phyloP scores from a whole-genome alignment of 2,797 vertebrate genomes.

The Telmatherina bonti region DNA sequence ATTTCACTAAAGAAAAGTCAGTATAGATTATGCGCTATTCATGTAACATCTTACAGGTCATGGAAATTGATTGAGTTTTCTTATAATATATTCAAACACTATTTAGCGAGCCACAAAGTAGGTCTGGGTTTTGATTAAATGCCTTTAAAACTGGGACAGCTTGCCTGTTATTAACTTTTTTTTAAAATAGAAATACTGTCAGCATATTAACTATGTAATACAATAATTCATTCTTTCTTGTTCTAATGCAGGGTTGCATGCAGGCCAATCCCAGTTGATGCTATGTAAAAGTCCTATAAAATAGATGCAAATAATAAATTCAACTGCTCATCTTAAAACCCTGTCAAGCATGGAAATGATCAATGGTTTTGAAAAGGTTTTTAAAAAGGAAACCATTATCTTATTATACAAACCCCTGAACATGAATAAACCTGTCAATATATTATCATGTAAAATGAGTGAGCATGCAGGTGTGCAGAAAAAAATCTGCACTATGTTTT shows the following conservation, averaged over 20 bases:
- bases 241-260: not conserved
- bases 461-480: slow-evolving; percentile 12
- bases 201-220: not conserved
- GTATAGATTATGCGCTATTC: not conserved
- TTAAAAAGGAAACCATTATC: not conserved
- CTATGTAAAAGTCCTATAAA: not conserved
- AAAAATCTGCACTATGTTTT: slow-evolving; percentile 47
- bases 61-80: not conserved
- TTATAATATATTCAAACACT: not conserved
- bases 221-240: not conserved
- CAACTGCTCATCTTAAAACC: no score
- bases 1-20: not conserved
- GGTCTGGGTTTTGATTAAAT: not conserved
- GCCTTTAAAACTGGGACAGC: not conserved
- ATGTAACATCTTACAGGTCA: not conserved
- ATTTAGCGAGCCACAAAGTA: not conserved
- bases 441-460: not conserved
- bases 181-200: not conserved
- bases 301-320: slow-evolving; percentile 1
- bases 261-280: not conserved
- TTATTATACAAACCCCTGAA: not conserved
- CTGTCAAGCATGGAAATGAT: not conserved
- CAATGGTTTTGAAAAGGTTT: not conserved
- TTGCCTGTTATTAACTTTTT: not conserved
- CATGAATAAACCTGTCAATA: slow-evolving; percentile 5